Conservation (phyloP, 30 jellyfish, hydroid and myxozoan genomes). For the Nemopilema nomurai region DNA sequence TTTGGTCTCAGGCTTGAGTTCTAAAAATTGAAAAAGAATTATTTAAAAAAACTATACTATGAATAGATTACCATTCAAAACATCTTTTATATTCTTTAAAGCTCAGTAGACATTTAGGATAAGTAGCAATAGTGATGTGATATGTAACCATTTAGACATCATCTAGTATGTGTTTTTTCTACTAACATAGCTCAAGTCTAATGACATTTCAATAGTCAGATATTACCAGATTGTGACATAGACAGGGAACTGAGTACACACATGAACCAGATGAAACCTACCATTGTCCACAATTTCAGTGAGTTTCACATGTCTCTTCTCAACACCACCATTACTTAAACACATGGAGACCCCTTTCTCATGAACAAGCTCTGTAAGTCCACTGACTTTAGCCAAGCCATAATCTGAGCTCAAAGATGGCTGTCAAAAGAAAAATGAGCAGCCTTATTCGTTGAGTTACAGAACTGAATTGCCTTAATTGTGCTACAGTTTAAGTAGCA, state of each 20-base stretch:
- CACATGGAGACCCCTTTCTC: conserved; percentile 59
- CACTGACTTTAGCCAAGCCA: conserved; percentile 37
- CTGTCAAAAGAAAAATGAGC: neutral
- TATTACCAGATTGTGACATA: too few relatives aligned
- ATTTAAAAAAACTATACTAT: neutral
- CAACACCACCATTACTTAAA: conserved; percentile 40
- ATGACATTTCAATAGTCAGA: too few relatives aligned
- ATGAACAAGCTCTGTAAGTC: conserved; percentile 47
- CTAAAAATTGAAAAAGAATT: neutral
- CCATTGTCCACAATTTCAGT: conserved; percentile 6
- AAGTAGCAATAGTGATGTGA: too few relatives aligned
- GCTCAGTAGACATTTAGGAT: too few relatives aligned
- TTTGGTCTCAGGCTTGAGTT: neutral
- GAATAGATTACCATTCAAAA: too few relatives aligned
- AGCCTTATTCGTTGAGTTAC: neutral
- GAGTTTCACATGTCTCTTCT: conserved; percentile 1
- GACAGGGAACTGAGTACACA: too few relatives aligned
- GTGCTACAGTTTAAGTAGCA: too few relatives aligned
- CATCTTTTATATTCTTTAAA: too few relatives aligned
- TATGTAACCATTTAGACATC: too few relatives aligned
- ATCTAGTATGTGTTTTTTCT: too few relatives aligned
- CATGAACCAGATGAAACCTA: conserved; percentile 1
- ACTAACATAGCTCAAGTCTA: too few relatives aligned
- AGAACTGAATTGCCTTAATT: too few relatives aligned
- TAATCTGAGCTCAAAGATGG: neutral